These are phyloP conservation scores for Cherax destructor DNA, from an alignment of 1,140 invertebrate species.

Conservation along the genomic window DNA sequence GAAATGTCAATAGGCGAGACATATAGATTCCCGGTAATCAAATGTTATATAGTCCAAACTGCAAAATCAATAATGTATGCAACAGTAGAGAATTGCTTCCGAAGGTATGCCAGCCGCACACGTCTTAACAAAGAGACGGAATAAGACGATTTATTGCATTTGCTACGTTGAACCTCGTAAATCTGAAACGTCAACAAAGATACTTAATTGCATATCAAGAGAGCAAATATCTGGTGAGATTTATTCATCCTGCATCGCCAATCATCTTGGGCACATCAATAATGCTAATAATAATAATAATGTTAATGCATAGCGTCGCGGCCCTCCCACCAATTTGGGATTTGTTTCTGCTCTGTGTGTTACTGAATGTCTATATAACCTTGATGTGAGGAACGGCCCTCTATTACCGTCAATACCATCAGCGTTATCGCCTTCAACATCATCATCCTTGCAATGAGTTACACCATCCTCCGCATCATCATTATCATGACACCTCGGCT, in stretches of 20 bases:
- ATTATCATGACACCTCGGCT: not conserved
- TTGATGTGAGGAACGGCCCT: not conserved
- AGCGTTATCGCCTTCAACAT: not conserved
- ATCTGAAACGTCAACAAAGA: slow-evolving; percentile 13
- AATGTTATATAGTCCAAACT: too few relatives aligned
- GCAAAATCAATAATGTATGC: too few relatives aligned
- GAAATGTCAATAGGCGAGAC: too few relatives aligned
- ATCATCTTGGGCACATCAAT: slow-evolving; percentile 1
- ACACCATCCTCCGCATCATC: not conserved
- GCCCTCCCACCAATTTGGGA: not conserved
- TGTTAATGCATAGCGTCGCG: not conserved
- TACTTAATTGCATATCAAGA: slow-evolving; percentile 9
- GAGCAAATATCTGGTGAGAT: not conserved
- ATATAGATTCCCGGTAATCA: too few relatives aligned
- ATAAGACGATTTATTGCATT: not conserved
- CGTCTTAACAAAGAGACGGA: not conserved
- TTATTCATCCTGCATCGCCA: not conserved
- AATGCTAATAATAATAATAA: not conserved
- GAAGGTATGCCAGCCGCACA: too few relatives aligned
- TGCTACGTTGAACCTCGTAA: not conserved
- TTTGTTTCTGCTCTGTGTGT: not conserved
- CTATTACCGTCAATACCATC: not conserved
- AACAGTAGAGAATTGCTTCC: too few relatives aligned
- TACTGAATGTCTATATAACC: not conserved
- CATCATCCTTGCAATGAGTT: not conserved